phyloP scores from a whole-genome alignment of 2,113 vertebrate genomes.

The Pelobates fuscus region DNA sequence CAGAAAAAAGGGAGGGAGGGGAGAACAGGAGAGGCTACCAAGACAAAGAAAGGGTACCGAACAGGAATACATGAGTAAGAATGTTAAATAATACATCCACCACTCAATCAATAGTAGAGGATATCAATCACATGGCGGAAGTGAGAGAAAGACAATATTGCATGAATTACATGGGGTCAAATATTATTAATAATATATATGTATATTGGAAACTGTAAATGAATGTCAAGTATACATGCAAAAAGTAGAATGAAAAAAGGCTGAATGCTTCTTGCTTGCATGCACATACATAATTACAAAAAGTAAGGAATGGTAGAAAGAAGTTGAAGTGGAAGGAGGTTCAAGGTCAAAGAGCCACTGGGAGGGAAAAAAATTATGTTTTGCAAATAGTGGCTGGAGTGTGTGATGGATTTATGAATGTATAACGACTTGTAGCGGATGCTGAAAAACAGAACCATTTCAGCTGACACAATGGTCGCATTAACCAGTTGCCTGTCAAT shows the following conservation, averaged over 20 bases:
- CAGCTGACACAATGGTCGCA: not conserved
- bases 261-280: not conserved
- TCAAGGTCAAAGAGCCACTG: constrained; percentile 20
- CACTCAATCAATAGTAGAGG: too few relatives aligned
- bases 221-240: not conserved
- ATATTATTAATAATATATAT: too few relatives aligned
- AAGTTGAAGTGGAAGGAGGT: not conserved
- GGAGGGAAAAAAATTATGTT: constrained; percentile 7
- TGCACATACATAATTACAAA: not conserved
- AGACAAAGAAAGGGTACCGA: constrained; percentile 20
- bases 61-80: not conserved
- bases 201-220: not conserved
- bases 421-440: not conserved
- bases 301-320: not conserved
- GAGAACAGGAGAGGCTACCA: not conserved
- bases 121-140: too few relatives aligned
- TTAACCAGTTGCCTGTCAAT: constrained; percentile 13
- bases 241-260: not conserved
- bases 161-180: not conserved
- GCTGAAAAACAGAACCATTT: not conserved
- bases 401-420: not conserved
- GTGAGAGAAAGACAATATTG: too few relatives aligned
- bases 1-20: constrained; percentile 9
- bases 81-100: not conserved
- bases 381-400: constrained; percentile 2